Conservation (phyloP, 2,888 invertebrate genomes). For the Drosophila antonietae region DNA sequence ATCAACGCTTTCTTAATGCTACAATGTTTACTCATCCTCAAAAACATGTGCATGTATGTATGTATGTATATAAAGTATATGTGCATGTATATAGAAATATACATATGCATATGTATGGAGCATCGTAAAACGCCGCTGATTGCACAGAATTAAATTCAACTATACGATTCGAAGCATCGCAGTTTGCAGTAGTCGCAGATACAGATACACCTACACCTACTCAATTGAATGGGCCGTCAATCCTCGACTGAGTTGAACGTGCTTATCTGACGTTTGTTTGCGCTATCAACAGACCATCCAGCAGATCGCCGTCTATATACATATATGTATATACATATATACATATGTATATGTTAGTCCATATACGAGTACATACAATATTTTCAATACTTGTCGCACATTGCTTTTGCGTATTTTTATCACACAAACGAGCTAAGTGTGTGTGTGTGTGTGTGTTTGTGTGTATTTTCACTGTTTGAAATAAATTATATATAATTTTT, state of each 20-base stretch:
- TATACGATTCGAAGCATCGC: slow-evolving; percentile 35
- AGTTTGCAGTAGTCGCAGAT: slow-evolving; percentile 27
- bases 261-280: slow-evolving; percentile 66
- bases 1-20: slow-evolving; percentile 62
- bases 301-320: slow-evolving; percentile 33
- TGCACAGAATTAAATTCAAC: slow-evolving; percentile 75
- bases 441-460: slow-evolving; percentile 20
- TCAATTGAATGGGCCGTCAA: slow-evolving; percentile 59
- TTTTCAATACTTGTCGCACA: slow-evolving; percentile 53
- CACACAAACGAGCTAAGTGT: slow-evolving; percentile 20
- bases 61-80: slow-evolving; percentile 30
- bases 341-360: slow-evolving; percentile 18
- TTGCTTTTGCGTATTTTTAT: slow-evolving; percentile 51
- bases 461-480: slow-evolving; percentile 65
- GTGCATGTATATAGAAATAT: slow-evolving; percentile 1
- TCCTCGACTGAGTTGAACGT: slow-evolving; percentile 76
- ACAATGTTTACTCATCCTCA: slow-evolving; percentile 35
- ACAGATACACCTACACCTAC: slow-evolving; percentile 47
- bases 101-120: slow-evolving; percentile 41
- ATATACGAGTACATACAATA: slow-evolving; percentile 21
- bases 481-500: slow-evolving; percentile 78
- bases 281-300: slow-evolving; percentile 32
- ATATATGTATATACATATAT: too few species aligned
- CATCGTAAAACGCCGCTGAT: slow-evolving; percentile 60
- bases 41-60: slow-evolving; percentile 9